A percentile compares a stretch with the other conserved stretches of the same genome.
phyloP scores from a whole-genome alignment of 1,140 invertebrate genomes.

The Caerostris extrusa region DNA sequence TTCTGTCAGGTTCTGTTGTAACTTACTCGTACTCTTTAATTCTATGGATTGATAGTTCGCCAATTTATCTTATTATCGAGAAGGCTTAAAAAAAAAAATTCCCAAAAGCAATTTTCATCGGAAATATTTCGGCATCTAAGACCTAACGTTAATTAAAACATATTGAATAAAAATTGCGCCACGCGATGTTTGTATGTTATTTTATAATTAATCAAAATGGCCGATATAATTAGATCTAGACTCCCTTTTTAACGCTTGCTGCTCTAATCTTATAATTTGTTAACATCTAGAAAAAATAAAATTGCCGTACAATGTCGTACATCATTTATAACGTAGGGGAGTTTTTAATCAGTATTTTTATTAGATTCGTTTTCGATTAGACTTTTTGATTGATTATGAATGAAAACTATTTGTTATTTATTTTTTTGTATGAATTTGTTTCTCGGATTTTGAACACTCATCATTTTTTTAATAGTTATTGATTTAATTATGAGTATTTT shows the following conservation, averaged over 20 bases:
- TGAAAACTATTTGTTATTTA: too few species aligned
- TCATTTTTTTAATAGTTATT: too few species aligned
- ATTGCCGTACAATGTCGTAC: not conserved
- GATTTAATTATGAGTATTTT: too few species aligned
- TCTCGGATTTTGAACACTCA: too few species aligned
- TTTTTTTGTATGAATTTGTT: too few species aligned
- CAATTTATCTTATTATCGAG: not conserved
- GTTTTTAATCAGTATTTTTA: not conserved
- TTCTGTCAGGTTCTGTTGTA: too few species aligned
- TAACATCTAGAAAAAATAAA: not conserved
- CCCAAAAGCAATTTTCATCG: not conserved
- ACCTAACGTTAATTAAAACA: not conserved
- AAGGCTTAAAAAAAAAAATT: not conserved
- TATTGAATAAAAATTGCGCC: not conserved
- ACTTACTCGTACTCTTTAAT: too few species aligned
- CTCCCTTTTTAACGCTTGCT: not conserved
- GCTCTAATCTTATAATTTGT: not conserved
- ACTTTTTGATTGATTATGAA: too few species aligned
- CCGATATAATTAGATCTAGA: not conserved
- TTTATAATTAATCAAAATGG: conserved; percentile 25
- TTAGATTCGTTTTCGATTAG: not conserved
- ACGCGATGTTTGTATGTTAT: not conserved
- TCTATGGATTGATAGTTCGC: not conserved
- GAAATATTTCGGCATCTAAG: not conserved
- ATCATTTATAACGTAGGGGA: not conserved